phyloP scores from a whole-genome alignment of 2,888 invertebrate species.

The Notocelia uddmanniana region DNA sequence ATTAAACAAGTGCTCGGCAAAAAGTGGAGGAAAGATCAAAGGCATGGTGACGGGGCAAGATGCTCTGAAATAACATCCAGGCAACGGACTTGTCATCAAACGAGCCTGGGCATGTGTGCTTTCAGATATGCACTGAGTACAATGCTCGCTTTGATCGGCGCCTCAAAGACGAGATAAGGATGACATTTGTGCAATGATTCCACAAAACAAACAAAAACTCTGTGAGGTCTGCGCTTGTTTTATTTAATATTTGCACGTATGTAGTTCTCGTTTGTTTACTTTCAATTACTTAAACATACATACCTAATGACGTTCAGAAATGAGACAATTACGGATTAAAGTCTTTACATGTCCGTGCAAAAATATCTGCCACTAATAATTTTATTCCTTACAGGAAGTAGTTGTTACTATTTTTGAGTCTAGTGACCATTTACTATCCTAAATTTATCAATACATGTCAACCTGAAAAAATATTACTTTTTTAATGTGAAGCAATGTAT shows the following conservation, averaged over 20 bases:
- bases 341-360: not conserved
- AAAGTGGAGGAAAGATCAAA: constrained; percentile 82
- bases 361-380: not conserved
- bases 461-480: not conserved
- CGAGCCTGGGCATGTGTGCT: constrained; percentile 48
- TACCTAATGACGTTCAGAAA: not conserved
- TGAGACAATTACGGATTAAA: not conserved
- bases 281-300: not conserved
- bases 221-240: not conserved
- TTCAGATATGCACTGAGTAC: constrained; percentile 51
- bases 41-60: constrained; percentile 68
- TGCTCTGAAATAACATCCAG: constrained; percentile 77
- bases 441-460: not conserved
- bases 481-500: constrained; percentile 27
- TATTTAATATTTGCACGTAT: constrained; percentile 7
- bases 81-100: constrained; percentile 64
- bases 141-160: constrained; percentile 44
- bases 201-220: constrained; percentile 21
- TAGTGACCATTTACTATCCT: not conserved
- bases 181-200: constrained; percentile 36
- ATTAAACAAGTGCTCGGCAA: constrained; percentile 80
- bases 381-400: no score
- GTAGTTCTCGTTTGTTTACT: not conserved
- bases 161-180: constrained; percentile 40
- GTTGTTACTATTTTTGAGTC: no score